Conservation (phyloP, 2,113 vertebrate species). For the Myotis yumanensis region DNA sequence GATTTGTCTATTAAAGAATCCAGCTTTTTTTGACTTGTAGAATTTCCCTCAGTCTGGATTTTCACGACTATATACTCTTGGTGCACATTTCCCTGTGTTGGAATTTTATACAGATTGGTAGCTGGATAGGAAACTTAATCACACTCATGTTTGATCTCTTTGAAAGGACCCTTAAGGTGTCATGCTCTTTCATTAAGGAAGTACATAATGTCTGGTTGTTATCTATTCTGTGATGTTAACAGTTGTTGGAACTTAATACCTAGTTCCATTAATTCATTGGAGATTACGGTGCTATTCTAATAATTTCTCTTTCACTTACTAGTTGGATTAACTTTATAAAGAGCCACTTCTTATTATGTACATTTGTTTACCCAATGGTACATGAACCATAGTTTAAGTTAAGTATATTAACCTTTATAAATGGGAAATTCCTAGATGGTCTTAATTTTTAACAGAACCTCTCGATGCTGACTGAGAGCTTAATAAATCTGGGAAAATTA, state of each 20-base stretch:
- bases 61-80: not conserved
- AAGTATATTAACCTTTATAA: conserved; percentile 32
- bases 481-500: conserved; percentile 40
- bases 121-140: conserved; percentile 15
- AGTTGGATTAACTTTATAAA: conserved; percentile 18
- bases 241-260: not conserved
- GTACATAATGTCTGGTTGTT: not conserved
- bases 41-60: not conserved
- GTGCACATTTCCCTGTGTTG: not conserved
- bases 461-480: not conserved
- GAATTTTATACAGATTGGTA: conserved; percentile 31
- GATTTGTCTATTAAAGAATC: conserved; percentile 12
- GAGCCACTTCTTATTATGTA: not conserved
- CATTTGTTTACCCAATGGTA: not conserved
- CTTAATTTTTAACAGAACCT: conserved; percentile 47
- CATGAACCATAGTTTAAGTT: conserved; percentile 36
- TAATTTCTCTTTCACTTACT: conserved; percentile 28
- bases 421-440: conserved; percentile 11
- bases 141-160: not conserved
- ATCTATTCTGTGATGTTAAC: conserved; percentile 13
- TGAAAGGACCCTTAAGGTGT: not conserved
- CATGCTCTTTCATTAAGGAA: not conserved
- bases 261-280: not conserved
- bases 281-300: not conserved
- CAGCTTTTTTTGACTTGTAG: not conserved